Evolutionary conservation across 2,113 vertebrate species (phyloP).

Genomic region (Ammospiza nelsoni): DNA sequence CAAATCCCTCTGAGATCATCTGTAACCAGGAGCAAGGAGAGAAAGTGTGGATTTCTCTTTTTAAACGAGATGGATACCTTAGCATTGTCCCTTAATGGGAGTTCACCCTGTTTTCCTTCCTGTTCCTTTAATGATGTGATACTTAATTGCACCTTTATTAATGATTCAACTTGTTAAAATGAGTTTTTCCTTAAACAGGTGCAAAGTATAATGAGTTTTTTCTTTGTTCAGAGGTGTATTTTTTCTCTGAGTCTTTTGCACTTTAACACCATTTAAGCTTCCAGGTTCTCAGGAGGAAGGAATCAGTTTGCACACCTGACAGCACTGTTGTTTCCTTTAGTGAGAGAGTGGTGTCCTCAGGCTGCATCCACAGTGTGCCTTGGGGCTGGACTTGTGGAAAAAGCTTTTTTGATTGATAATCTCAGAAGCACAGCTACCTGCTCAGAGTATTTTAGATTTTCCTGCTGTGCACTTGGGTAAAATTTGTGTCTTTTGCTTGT

Average conservation of each 20-base stretch:
- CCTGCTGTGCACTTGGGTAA: background rate
- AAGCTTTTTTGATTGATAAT: background rate
- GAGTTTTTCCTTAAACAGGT: constrained; percentile 81
- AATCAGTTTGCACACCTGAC: constrained; percentile 12
- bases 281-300: constrained; percentile 76
- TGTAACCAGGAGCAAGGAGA: background rate
- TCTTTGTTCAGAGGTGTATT: constrained; percentile 67
- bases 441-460: background rate
- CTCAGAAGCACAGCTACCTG: background rate
- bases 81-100: constrained; percentile 17
- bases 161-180: constrained; percentile 52
- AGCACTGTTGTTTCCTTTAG: background rate
- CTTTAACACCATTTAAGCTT: constrained; percentile 78
- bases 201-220: constrained; percentile 78
- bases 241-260: constrained; percentile 73
- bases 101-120: constrained; percentile 1
- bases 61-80: background rate
- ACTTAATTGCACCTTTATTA: constrained; percentile 64
- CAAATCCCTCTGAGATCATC: background rate
- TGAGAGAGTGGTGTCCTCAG: background rate
- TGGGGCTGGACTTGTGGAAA: background rate
- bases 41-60: background rate
- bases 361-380: background rate
- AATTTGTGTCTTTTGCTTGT: background rate
- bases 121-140: constrained; percentile 48